Base-by-base conservation (phyloP, 2,888 invertebrate species). In the Ariolimax columbianus region DNA sequence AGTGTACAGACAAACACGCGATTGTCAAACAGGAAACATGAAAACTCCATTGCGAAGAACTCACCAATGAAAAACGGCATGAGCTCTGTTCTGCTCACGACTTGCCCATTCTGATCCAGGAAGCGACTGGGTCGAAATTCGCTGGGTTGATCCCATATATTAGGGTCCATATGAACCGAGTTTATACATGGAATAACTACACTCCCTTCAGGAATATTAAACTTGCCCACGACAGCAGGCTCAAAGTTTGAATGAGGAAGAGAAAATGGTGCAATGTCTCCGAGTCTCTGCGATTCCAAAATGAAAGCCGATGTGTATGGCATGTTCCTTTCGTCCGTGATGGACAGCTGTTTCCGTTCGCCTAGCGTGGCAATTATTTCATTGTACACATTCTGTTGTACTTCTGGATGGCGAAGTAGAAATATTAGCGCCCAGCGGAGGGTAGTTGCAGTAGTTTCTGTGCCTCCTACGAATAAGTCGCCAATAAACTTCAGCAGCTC, bases 11-110 rank as follows among this genome's bases (percentile, higher is more conserved):
- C n/a, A n/a, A n/a, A n/a, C n/a, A n/a, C n/a, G n/a, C n/a, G n/a
- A n/a, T n/a, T n/a, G n/a, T n/a, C n/a, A n/a, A n/a, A n/a, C n/a
- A n/a, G n/a, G n/a, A n/a, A n/a, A n/a, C n/a, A n/a, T n/a, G n/a
- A n/a, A n/a, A n/a, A n/a, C n/a, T n/a, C n/a, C n/a, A 66, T 30
- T 4, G 33, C 30, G 33, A 66, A 66, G 30, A 40, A 75, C 80
- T 72, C 63, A 92, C 92, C 92, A 78, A 89, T 83, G 30, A 90
- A 91, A 80, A 92, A 92, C 0, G 92, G 91, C 55, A 92, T 90
- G 55, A 91, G 87, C 23, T 89, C 90, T 11, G 90, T 89, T 55
- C 88, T 89, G 40, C 89, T 88, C 26, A 83, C 81, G 0, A 91
- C 47, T 19, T 89, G 85, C 0, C 91, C 91, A 26, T 88, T 87